Base-by-base conservation (phyloP, 2,113 vertebrate species). In the Phyllostomus discolor region DNA sequence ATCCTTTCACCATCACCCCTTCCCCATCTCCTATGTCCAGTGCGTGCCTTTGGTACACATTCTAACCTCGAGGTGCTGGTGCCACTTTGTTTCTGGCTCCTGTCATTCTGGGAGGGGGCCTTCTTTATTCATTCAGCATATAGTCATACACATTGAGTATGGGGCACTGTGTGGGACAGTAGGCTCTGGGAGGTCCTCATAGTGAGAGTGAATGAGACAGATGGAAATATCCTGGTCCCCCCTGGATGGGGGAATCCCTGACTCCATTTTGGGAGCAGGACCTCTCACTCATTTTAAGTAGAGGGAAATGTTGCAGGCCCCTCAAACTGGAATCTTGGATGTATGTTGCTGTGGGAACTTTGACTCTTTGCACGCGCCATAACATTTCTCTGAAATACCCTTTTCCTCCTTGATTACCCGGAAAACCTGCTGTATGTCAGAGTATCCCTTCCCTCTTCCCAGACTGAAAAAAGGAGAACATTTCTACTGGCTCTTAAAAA, bases 301-400 rank as follows among this genome's bases (percentile, higher is more conserved):
- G 52, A 76, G 57, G 5, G n/a, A 80, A 33, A 41, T 38, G 28
- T 31, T 33, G 22, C 5, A 14, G 15, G 24, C 12, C 38, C 85
- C 26, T 48, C 19, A 16, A 31, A 31, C 26, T 92, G n/a, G 76
- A 87, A 76, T 90, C 28, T 12, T 84, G 33, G 28, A 48, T 69
- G 5, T 54, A 38, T 66, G 83, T 82, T 94, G 75, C 76, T 31
- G 43, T 22, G 73, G 75, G 28, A 88, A 4, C 28, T 79, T 96
- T 16, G 54, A 70, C 35, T 80, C 75, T 92, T 54, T 52, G 7
- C 16, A 59, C 48, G 52, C 11, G 5, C 38, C 57, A 1, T 66
- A 59, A 31, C 26, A 69, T 89, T n/a, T 19, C 17, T 14, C 52
- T 69, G 54, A 95, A 90, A 43, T 59, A 50, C 50, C 12, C 50